A percentile compares a stretch with the other conserved stretches of the same genome.
phyloP scores from a whole-genome alignment of 2,888 invertebrate genomes.

The Rhopalosiphum nymphaeae region DNA sequence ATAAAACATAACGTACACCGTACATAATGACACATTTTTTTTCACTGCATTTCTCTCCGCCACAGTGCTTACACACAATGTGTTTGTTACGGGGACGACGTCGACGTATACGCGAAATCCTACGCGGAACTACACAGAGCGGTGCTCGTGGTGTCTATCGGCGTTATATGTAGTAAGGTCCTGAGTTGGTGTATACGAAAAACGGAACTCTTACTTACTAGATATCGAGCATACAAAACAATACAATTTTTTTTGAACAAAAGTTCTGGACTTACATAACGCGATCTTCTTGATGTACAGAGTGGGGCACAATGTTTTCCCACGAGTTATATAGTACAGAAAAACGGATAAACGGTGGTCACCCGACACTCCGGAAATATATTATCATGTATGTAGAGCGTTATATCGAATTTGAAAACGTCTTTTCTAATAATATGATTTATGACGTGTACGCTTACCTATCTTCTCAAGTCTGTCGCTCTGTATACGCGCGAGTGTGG shows the following conservation, averaged over 20 bases:
- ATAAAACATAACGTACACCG: background rate
- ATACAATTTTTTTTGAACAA: background rate
- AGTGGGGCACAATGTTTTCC: background rate
- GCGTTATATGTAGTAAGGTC: background rate
- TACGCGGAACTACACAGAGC: background rate
- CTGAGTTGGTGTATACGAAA: background rate
- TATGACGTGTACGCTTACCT: background rate
- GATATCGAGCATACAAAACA: background rate
- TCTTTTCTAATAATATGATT: background rate
- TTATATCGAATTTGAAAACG: background rate
- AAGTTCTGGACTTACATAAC: background rate
- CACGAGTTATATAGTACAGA: background rate
- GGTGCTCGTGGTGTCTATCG: background rate
- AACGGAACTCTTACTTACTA: background rate
- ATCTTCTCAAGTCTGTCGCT: background rate
- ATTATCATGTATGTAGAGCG: background rate
- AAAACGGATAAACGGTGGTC: background rate
- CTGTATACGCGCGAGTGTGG: background rate
- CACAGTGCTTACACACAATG: background rate
- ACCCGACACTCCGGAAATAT: background rate
- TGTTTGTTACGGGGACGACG: background rate
- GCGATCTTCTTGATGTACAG: background rate
- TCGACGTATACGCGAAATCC: background rate
- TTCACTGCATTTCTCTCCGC: background rate
- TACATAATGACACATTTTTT: conserved; percentile 9